Evolutionary conservation across 2,888 invertebrate species (phyloP), one percentile per base, ranked within the genome.

Genomic region (Harmothoe impar): DNA sequence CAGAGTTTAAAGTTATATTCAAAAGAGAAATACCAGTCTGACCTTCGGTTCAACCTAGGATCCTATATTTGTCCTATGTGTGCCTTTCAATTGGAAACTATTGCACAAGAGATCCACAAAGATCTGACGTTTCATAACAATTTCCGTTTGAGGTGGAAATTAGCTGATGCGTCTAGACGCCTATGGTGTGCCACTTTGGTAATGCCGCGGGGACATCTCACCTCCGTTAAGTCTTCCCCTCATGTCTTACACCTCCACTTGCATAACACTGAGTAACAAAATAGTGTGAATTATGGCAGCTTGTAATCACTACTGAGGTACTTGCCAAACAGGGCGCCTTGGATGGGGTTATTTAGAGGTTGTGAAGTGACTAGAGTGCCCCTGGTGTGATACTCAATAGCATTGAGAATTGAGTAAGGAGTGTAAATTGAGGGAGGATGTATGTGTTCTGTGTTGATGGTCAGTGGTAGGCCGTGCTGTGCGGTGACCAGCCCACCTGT

Each of bases 71-170:
- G 10, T n/a, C n/a, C n/a, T n/a, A n/a, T n/a, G n/a, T n/a, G n/a
- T n/a, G n/a, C n/a, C 3, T 43, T 43, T 10, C 10, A 43, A 43
- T 43, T 10, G 43, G 10, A 7, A 20, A 20, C 3, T 62, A 3
- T 62, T 62, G 62, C 62, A 62, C 62, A 62, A 62, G 7, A 62
- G 62, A 62, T 62, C n/a, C 62, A n/a, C 62, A 72, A 29, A 72
- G 29, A 25, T n/a, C 15, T 29, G 0, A 3, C 3, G 29, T 72
- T 25, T 72, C 29, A 25, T 29, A 72, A 72, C 72, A 15, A 72
- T 72, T 72, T 72, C 72, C 72, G 25, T 25, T 15, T 3, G 0
- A 29, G 15, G 25, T 15, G 25, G 29, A 29, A 72, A 72, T 72
- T 72, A 72, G 72, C 72, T 15, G 3, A 72, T 15, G 72, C 25